Evolutionary conservation across 2,888 invertebrate species (phyloP), one percentile per base, ranked within the genome.

Genomic region (Euplagia quadripunctaria): DNA sequence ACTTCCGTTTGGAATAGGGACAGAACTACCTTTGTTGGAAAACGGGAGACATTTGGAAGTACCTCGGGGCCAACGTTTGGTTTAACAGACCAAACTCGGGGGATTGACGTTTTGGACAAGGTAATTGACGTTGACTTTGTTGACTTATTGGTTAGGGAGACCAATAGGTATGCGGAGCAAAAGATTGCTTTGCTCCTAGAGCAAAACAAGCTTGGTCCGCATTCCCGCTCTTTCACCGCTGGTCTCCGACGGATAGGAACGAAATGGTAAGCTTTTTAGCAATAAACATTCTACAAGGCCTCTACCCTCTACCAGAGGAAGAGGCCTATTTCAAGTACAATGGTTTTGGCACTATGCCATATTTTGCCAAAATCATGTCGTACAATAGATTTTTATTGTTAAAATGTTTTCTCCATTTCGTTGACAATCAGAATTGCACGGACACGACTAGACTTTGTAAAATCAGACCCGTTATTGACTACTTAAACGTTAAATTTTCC

Each of bases 281-380:
- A 31, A 31, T 31, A 31, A 31, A 1, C 2, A 31, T 31, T 31
- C 31, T 31, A 31, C 31, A 31, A 31, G 31, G 31, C 31, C 31
- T 31, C 31, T 12, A 31, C n/a, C n/a, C n/a, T n/a, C n/a, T 31
- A 31, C 31, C 31, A 42, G 64, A 42, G 16, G 64, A 64, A 42
- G 64, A 64, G 64, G 6, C 16, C 46, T 70, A 68, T 64, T 74
- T 71, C 61, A 68, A 52, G 42, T 73, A 73, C 71, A 76, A 73
- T 74, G 64, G 72, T 72, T 76, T 73, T 72, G 70, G 68, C 67
- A 74, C 73, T 67, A 71, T 76, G 67, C 41, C 67, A 12, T 67
- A 67, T 41, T 67, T 67, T 41, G 16, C 14, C 14, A 31, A 52
- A 67, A 51, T 67, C 14, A 67, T 67, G 52, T 67, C 67, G 16